Percentiles rank a stretch among this genome's conserved stretches.
These are phyloP conservation scores for Vanessa atalanta DNA, from an alignment of 1,140 invertebrate genomes.

Conservation along the genomic window DNA sequence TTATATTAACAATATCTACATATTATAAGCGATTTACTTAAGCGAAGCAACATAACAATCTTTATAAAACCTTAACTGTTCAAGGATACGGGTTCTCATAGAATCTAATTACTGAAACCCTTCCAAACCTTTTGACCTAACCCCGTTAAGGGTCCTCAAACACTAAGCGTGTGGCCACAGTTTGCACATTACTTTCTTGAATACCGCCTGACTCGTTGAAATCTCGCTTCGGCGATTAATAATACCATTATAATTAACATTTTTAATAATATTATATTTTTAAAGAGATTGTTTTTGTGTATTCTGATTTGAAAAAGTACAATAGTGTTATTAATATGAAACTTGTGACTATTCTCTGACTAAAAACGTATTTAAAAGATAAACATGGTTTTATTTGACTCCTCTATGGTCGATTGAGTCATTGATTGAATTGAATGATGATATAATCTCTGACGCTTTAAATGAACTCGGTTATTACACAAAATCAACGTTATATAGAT, in stretches of 20 bases:
- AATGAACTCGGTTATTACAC: too few species aligned
- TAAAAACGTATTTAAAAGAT: too few species aligned
- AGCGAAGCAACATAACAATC: not conserved
- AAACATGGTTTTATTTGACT: too few species aligned
- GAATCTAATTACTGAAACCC: conserved; percentile 22
- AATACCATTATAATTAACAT: not conserved
- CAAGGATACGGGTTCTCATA: conserved; percentile 6
- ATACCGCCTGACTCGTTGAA: not conserved
- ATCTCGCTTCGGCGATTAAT: not conserved
- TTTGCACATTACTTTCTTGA: conserved; percentile 12
- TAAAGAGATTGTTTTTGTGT: not conserved
- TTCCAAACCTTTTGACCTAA: conserved; percentile 13
- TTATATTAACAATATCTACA: not conserved
- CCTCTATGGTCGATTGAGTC: too few species aligned
- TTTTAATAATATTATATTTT: not conserved
- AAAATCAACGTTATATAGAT: too few species aligned
- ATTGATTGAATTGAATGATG: too few species aligned
- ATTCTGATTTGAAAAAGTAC: too few species aligned
- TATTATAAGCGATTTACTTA: not conserved
- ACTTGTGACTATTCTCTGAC: too few species aligned
- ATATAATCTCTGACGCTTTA: too few species aligned
- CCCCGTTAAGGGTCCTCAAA: conserved; percentile 15
- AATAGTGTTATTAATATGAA: too few species aligned
- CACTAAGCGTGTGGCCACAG: conserved; percentile 22
- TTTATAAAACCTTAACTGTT: conserved; percentile 3